phyloP scores from a whole-genome alignment of 2,113 vertebrate species.

The Chaetops frenatus region DNA sequence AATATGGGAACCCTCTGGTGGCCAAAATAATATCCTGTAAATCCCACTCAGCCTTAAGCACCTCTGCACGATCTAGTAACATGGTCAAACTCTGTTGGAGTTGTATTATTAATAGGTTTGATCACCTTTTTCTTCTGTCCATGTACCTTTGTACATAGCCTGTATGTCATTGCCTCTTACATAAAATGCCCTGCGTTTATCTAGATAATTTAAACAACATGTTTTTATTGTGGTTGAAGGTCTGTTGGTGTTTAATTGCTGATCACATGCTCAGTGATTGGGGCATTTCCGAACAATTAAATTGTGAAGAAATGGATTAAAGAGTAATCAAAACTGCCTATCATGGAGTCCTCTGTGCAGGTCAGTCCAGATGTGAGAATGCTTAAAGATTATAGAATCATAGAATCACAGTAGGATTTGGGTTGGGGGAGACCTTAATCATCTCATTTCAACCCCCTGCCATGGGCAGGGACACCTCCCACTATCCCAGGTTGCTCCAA shows the following conservation, averaged over 20 bases:
- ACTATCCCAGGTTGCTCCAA: background rate
- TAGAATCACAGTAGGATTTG: background rate
- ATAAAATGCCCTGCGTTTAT: background rate
- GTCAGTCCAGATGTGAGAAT: background rate
- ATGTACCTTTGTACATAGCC: background rate
- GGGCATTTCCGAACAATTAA: background rate
- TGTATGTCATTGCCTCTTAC: background rate
- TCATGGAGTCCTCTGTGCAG: background rate
- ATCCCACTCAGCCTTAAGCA: conserved; percentile 9
- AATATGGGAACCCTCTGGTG: conserved; percentile 58
- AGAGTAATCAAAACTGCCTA: background rate
- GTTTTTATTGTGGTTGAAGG: conserved; percentile 19
- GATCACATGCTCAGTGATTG: background rate
- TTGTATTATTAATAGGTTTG: background rate
- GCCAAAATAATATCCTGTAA: conserved; percentile 51
- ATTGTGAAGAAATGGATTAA: background rate
- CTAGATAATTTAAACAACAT: background rate
- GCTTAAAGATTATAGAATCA: background rate
- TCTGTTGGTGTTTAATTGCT: background rate
- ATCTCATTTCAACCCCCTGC: background rate
- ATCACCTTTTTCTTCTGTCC: background rate
- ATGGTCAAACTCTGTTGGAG: background rate
- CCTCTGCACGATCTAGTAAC: background rate
- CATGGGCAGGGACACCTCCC: background rate
- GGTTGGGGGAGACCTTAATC: background rate